Evolutionary conservation across 2,113 vertebrate genomes (phyloP), one percentile per base, ranked within the genome.

Genomic region (Festucalex cinctus): DNA sequence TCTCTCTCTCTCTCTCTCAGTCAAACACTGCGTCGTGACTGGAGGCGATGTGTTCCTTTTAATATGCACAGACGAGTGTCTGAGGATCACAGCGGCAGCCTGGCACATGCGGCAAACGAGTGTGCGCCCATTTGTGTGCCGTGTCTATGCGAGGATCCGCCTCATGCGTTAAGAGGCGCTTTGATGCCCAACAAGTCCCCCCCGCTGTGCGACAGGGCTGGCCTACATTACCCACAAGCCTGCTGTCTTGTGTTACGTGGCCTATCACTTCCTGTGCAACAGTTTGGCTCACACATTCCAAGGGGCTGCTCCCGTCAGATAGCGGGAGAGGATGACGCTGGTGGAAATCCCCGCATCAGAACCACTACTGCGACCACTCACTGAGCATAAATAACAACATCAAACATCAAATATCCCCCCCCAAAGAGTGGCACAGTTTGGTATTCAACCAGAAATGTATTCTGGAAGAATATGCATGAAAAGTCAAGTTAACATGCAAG

Each of bases 181-280:
- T 35, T 44, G 70, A 53, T 43, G 32, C 69, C 63, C 65, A 78
- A 19, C 69, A 68, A 73, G 60, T 68, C 72, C 60, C 5, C 65
- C 54, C 71, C 66, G 64, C 56, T 68, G 71, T 66, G 66, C 68
- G 62, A 59, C 16, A 49, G 68, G n/a, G 16, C 19, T 17, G 68
- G 85, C 84, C 85, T 88, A 84, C 85, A 80, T 82, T 87, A 82
- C 81, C 88, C 84, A 87, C 67, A 76, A 86, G 60, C 39, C 77
- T 39, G 39, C 73, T 46, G 69, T 85, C 68, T 13, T 83, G 73
- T 76, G 73, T 76, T 76, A 57, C 78, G 77, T 1, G 60, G 65
- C 48, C 69, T 80, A 78, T 88, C 82, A 87, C 83, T 88, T 90
- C 86, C 88, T 83, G 86, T 70, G 73, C 67, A 61, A 75, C 70